phyloP scores from a whole-genome alignment of 2,113 vertebrate species.

The Alethe diademata region DNA sequence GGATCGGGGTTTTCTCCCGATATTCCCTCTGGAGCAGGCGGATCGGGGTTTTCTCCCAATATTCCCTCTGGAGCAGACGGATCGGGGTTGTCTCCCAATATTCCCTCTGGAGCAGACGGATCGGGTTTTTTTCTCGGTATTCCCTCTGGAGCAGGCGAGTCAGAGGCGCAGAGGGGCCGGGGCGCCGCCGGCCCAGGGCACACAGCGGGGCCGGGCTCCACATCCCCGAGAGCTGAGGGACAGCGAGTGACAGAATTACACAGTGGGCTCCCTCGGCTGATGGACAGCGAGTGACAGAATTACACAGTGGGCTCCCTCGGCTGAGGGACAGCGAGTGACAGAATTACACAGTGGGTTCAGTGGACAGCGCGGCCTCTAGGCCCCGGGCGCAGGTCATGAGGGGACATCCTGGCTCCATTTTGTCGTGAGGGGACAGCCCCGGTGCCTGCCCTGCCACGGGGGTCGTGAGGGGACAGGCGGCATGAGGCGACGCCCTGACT shows the following conservation, averaged over 20 bases:
- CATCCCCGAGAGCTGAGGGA: background rate
- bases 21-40: background rate
- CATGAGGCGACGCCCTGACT: background rate
- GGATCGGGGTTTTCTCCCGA: fast-evolving
- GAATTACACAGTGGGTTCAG: background rate
- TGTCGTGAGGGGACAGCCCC: background rate
- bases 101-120: background rate
- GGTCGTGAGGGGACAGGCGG: background rate
- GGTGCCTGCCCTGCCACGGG: background rate
- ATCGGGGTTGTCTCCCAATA: fast-evolving
- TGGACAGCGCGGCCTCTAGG: background rate
- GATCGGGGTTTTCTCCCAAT: fast-evolving
- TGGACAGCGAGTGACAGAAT: no score
- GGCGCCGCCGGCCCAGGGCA: background rate
- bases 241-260: no score
- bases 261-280: background rate
- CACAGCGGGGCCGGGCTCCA: background rate
- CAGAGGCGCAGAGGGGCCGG: background rate
- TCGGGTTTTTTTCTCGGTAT: fast-evolving
- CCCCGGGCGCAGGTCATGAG: background rate
- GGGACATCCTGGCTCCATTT: background rate
- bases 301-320: background rate
- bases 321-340: no score
- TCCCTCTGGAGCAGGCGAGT: background rate
- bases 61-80: background rate